A percentile compares a stretch with the other conserved stretches of the same genome.
These are phyloP conservation scores for Typhlichthys subterraneus DNA, from an alignment of 2,797 vertebrate species.

Conservation along the genomic window DNA sequence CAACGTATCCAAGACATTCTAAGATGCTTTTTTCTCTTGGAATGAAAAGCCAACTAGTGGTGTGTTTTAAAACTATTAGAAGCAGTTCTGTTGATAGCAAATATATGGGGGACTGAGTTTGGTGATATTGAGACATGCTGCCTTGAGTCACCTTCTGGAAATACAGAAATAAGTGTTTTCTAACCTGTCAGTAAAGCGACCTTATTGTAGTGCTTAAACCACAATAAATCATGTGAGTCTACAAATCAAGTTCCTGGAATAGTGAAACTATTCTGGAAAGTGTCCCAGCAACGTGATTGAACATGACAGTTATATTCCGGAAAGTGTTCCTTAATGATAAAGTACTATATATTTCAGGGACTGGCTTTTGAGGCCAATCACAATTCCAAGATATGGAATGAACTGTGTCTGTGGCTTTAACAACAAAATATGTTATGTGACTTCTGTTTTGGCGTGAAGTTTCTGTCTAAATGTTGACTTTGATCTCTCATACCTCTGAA, in stretches of 20 bases:
- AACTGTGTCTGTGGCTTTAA: constrained; percentile 29
- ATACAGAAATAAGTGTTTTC: constrained; percentile 2
- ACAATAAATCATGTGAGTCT: constrained; percentile 28
- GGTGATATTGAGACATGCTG: constrained; percentile 1
- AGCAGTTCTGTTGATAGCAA: not conserved
- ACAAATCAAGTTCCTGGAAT: constrained; percentile 18
- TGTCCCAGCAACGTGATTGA: constrained; percentile 15
- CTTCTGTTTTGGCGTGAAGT: constrained; percentile 50
- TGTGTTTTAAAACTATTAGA: not conserved
- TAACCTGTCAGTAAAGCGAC: not conserved
- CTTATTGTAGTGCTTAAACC: constrained; percentile 6
- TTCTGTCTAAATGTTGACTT: constrained; percentile 44
- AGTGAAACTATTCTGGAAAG: constrained; percentile 35
- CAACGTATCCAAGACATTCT: too few relatives aligned
- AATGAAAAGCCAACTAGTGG: not conserved
- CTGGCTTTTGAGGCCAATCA: constrained; percentile 49
- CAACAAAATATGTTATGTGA: constrained; percentile 33
- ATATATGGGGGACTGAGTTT: not conserved
- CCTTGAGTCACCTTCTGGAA: not conserved
- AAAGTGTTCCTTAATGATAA: constrained; percentile 49
- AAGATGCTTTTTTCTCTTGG: too few relatives aligned
- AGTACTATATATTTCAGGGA: constrained; percentile 52
- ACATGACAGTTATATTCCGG: constrained; percentile 27
- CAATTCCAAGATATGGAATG: constrained; percentile 58
- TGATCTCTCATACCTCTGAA: constrained; percentile 49